Base-by-base conservation (phyloP, 2,113 vertebrate species). In the Tichodroma muraria region DNA sequence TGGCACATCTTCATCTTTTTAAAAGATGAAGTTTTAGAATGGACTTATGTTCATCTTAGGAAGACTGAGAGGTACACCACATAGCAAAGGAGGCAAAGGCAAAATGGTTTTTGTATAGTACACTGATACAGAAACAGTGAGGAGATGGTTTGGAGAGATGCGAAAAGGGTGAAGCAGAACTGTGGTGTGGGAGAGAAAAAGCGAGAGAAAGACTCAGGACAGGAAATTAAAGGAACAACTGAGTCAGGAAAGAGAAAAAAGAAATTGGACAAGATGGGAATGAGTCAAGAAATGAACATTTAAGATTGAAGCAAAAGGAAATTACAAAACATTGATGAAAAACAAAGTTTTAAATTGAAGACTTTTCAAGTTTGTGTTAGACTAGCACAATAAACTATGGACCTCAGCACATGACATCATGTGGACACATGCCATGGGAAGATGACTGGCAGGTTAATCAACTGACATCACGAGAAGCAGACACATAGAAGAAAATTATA, bases 361-460 rank as follows among this genome's bases (percentile, higher is more conserved):
- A 3, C 18, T 88, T 84, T 88, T 54, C 30, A 57, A 38, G 63
- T 66, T 91, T 73, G 25, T 53, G 18, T 80, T 82, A 78, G 76
- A 47, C 37, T 78, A 80, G 13, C 33, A 90, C 5, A 15, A 88
- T 24, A 95, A 93, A 82, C 59, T 44, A 63, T 25, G 75, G 59
- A 66, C 28, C 59, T 91, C 37, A 90, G 71, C 60, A 82, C 42
- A 88, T 78, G 87, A 73, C 54, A 93, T 88, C 94, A 90, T 77
- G 68, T 91, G 89, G 71, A 78, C 56, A 66, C 52, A 56, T 95
- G 81, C 93, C 93, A 88, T 53, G 50, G 6, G 7, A 89, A 88
- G 71, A 77, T 83, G 75, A 94, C 68, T 90, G 94, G 75, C 79
- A 70, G 38, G 37, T 89, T 95, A 85, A 88, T 94, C 78, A 85